Evolutionary conservation across 1,140 invertebrate species (phyloP).

Genomic region (Zaprionus capensis): DNA sequence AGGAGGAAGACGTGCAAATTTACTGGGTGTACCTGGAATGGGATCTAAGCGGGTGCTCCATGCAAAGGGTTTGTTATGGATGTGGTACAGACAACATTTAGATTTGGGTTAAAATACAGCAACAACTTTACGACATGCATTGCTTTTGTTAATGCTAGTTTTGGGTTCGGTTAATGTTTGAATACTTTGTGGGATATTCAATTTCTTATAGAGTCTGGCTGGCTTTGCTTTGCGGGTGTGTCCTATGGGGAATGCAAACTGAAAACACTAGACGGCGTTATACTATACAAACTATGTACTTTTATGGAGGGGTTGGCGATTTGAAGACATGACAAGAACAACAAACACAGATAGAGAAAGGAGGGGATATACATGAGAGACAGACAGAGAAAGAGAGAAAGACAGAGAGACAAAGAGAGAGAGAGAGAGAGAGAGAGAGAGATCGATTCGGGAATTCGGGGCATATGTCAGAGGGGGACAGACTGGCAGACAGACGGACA

Average conservation of each 20-base stretch:
- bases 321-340: slow-evolving; percentile 49
- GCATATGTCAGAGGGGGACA: slow-evolving; percentile 18
- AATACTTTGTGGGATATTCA: neutral
- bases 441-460: neutral
- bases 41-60: slow-evolving; percentile 13
- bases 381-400: slow-evolving; percentile 33
- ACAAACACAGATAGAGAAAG: slow-evolving; percentile 50
- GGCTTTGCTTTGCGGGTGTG: slow-evolving; percentile 1
- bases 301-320: slow-evolving; percentile 26
- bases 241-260: slow-evolving; percentile 26
- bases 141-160: slow-evolving; percentile 16
- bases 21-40: neutral
- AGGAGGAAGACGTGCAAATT: slow-evolving; percentile 22
- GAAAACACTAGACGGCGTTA: slow-evolving; percentile 16
- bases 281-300: slow-evolving; percentile 2
- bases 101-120: neutral
- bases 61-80: neutral
- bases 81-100: slow-evolving; percentile 7
- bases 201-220: neutral
- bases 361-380: slow-evolving; percentile 27
- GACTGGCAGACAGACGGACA: slow-evolving; percentile 43
- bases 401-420: slow-evolving; percentile 40
- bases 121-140: slow-evolving; percentile 10
- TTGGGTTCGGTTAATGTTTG: slow-evolving; percentile 27
- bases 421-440: slow-evolving; percentile 12